Evolutionary conservation across 2,113 vertebrate genomes (phyloP).

Genomic region (Vombatus ursinus): DNA sequence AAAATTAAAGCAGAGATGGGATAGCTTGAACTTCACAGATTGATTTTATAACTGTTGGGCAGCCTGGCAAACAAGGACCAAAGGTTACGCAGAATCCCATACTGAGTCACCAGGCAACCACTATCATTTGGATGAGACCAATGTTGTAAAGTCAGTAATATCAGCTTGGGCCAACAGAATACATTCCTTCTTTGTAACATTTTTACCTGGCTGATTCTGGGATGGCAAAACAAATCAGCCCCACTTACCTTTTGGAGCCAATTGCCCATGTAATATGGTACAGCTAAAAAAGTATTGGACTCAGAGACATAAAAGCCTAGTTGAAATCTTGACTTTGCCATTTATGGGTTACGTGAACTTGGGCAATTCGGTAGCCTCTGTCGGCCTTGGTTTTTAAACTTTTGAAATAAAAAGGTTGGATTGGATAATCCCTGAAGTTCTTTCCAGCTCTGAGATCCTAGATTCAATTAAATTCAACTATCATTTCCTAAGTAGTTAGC

Average conservation of each 20-base stretch:
- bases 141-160: not conserved
- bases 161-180: not conserved
- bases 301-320: not conserved
- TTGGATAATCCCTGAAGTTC: not conserved
- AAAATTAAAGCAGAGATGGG: not conserved
- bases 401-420: not conserved
- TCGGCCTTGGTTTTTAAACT: not conserved
- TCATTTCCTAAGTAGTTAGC: not conserved
- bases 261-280: not conserved
- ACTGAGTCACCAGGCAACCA: not conserved
- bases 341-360: not conserved
- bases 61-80: not conserved
- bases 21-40: not conserved
- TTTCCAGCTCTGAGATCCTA: not conserved
- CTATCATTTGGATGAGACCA: not conserved
- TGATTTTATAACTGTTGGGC: not conserved
- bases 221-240: not conserved
- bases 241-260: not conserved
- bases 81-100: not conserved
- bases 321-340: not conserved
- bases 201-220: not conserved
- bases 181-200: not conserved
- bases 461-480: not conserved
- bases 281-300: not conserved
- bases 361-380: not conserved